Conservation (phyloP, 2,113 vertebrate species). For the Tympanuchus pallidicinctus region DNA sequence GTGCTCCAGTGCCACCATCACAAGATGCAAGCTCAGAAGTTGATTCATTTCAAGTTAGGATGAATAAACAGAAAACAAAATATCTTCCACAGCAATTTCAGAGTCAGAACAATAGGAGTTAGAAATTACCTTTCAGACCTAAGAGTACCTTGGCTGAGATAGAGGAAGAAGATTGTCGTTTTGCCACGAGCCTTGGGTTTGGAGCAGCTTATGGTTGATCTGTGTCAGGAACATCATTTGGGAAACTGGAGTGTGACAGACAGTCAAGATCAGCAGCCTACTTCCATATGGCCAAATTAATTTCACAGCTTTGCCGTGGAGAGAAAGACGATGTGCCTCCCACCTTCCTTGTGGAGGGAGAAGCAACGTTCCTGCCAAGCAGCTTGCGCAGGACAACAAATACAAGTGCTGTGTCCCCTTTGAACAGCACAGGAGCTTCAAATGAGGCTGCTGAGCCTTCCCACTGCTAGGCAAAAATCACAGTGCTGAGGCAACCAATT, state of each 20-base stretch:
- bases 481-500: background rate
- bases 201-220: slow-evolving; percentile 8
- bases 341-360: slow-evolving; percentile 33
- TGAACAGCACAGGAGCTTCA: background rate
- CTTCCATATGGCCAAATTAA: slow-evolving; percentile 61
- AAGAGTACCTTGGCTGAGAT: slow-evolving; percentile 6
- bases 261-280: slow-evolving; percentile 62
- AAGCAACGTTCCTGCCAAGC: background rate
- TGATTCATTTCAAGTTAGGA: slow-evolving; percentile 58
- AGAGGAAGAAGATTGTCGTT: background rate
- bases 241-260: slow-evolving; percentile 46
- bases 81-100: background rate
- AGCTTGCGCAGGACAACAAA: slow-evolving; percentile 1
- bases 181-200: background rate
- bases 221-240: slow-evolving; percentile 44
- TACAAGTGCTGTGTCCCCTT: background rate
- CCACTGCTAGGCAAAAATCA: background rate
- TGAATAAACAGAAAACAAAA: slow-evolving; percentile 65
- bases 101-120: slow-evolving; percentile 23
- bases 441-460: background rate
- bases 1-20: slow-evolving; percentile 12
- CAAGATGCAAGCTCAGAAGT: slow-evolving; percentile 59
- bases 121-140: slow-evolving; percentile 46
- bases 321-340: slow-evolving; percentile 39
- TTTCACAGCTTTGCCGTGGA: rapidly evolving